phyloP scores from a whole-genome alignment of 1,140 invertebrate species.

The Trichoplusia ni region DNA sequence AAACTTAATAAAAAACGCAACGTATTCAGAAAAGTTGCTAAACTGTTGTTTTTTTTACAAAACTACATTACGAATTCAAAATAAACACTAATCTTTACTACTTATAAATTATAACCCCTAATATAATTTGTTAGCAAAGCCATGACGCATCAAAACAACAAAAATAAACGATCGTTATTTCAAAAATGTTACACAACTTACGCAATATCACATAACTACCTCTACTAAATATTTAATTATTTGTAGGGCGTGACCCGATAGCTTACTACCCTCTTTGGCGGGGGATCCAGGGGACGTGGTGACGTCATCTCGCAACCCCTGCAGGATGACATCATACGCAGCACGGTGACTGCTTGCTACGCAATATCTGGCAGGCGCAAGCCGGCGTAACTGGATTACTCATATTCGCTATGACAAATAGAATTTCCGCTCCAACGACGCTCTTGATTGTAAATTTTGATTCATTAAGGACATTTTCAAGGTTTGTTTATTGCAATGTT shows the following conservation, averaged over 20 bases:
- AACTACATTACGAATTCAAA: too few relatives aligned
- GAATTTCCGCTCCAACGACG: constrained; percentile 9
- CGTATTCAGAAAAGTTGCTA: too few relatives aligned
- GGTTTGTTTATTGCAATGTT: neutral
- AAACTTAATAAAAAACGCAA: too few relatives aligned
- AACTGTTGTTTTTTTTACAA: too few relatives aligned
- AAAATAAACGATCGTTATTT: neutral
- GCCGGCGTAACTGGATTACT: constrained; percentile 38
- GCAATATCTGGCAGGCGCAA: constrained; percentile 40
- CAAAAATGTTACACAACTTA: neutral
- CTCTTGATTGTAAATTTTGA: neutral
- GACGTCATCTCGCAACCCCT: constrained; percentile 48
- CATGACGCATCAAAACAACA: neutral
- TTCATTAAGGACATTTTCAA: neutral
- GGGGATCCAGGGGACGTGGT: constrained; percentile 18
- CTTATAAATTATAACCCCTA: too few relatives aligned
- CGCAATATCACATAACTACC: constrained; percentile 1
- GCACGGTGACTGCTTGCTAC: constrained; percentile 39
- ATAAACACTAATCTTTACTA: too few relatives aligned
- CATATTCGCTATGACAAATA: constrained; percentile 20
- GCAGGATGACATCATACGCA: constrained; percentile 62
- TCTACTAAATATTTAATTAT: constrained; percentile 6
- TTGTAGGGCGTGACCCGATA: constrained; percentile 42
- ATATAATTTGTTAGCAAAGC: too few relatives aligned
- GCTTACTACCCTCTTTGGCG: constrained; percentile 31